Evolutionary conservation across 2,888 invertebrate genomes (phyloP).

Genomic region (Morpho helenor): DNA sequence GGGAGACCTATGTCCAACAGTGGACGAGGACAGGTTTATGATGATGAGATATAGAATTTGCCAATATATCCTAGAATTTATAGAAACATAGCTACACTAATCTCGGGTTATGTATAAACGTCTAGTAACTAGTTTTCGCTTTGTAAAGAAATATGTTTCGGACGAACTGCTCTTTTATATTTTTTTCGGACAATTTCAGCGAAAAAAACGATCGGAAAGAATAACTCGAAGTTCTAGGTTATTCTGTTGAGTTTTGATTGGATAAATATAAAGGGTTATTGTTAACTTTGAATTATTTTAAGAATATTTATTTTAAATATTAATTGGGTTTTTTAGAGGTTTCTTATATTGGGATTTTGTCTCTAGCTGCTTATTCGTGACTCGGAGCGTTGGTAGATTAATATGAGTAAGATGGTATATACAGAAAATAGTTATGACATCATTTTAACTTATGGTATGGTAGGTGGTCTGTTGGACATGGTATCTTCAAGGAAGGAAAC

Average conservation of each 20-base stretch:
- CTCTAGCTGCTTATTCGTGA: too few species aligned
- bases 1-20: too few species aligned
- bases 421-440: too few species aligned
- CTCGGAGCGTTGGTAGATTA: too few species aligned
- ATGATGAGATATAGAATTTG: too few species aligned
- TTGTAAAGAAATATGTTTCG: conserved; percentile 20
- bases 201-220: conserved; percentile 17
- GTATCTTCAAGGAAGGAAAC: too few species aligned
- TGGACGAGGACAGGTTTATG: too few species aligned
- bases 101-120: background rate
- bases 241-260: conserved; percentile 13
- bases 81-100: background rate
- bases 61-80: background rate
- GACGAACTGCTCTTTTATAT: conserved; percentile 10
- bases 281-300: background rate
- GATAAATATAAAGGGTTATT: conserved; percentile 2
- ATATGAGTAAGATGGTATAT: too few species aligned
- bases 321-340: background rate
- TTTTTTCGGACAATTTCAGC: conserved; percentile 16
- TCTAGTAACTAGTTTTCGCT: conserved; percentile 24
- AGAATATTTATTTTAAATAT: background rate
- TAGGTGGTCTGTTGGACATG: too few species aligned
- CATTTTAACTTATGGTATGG: too few species aligned
- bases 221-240: conserved; percentile 10
- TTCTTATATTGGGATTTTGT: background rate